A percentile compares a stretch with the other conserved stretches of the same genome.
phyloP scores from a whole-genome alignment of 1,140 invertebrate species.

The Acromyrmex charruanus region DNA sequence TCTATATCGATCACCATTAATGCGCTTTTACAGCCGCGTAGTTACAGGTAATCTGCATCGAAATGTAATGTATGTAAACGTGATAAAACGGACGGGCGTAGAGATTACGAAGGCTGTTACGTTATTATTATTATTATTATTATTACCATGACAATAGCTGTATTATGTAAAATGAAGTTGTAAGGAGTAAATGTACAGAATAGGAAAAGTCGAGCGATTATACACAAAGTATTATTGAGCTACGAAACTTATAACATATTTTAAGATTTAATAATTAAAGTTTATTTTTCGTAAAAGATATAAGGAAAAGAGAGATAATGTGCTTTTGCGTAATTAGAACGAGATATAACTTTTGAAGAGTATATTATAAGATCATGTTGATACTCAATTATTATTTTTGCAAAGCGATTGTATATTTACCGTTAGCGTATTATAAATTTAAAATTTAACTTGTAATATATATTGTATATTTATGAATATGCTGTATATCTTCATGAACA shows the following conservation, averaged over 20 bases:
- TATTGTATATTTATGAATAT: conserved; percentile 2
- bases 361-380: neutral
- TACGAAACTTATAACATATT: conserved; percentile 15
- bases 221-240: conserved; percentile 30
- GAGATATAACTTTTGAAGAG: neutral
- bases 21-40: conserved; percentile 43
- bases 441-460: neutral
- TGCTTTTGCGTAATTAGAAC: conserved; percentile 17
- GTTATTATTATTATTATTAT: conserved; percentile 47
- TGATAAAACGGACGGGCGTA: conserved; percentile 17
- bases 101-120: conserved; percentile 42
- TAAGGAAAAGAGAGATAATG: conserved; percentile 7
- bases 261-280: conserved; percentile 7
- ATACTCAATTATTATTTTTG: conserved; percentile 52
- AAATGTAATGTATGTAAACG: conserved; percentile 58
- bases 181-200: conserved; percentile 24
- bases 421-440: conserved; percentile 12
- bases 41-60: conserved; percentile 54
- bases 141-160: conserved; percentile 59
- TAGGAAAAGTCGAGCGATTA: conserved; percentile 2
- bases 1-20: conserved; percentile 55
- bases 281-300: conserved; percentile 41
- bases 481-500: neutral
- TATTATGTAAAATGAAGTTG: conserved; percentile 49
- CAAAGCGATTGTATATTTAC: conserved; percentile 18